Evolutionary conservation across 2,113 vertebrate species (phyloP).

Genomic region (Hystrix cristata): DNA sequence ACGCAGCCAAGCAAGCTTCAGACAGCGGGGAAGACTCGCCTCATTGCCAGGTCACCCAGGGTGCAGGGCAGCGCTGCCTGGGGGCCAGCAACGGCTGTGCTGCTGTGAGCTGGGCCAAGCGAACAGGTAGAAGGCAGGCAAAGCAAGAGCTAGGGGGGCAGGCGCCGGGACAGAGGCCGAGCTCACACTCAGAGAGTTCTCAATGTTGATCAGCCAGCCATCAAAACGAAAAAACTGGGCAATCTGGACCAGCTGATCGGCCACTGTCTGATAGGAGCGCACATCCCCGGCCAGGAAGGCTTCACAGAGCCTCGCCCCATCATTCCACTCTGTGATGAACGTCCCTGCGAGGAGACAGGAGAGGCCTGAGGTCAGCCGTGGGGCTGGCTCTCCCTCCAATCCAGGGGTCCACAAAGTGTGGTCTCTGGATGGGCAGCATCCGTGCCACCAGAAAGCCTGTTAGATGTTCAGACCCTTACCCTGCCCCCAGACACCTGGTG

Average conservation of each 20-base stretch:
- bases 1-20: neutral
- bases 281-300: constrained; percentile 91
- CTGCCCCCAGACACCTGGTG: neutral
- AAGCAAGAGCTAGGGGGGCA: neutral
- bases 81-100: too few species aligned
- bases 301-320: constrained; percentile 91
- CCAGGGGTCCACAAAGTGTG: fast-evolving
- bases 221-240: constrained; percentile 93
- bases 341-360: constrained; percentile 90
- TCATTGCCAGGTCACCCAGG: too few species aligned
- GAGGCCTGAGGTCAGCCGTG: neutral
- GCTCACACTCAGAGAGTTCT: constrained; percentile 95
- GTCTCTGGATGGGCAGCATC: neutral
- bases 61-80: neutral
- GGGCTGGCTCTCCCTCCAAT: fast-evolving
- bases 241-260: constrained; percentile 92
- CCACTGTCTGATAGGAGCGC: constrained; percentile 87
- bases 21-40: fast-evolving
- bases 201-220: constrained; percentile 97
- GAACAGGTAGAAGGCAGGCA: fast-evolving
- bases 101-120: too few species aligned
- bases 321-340: constrained; percentile 96
- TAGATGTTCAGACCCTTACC: too few species aligned
- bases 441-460: fast-evolving
- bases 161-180: fast-evolving